phyloP scores from a whole-genome alignment of 2,797 vertebrate genomes.

The Muscicapa striata region DNA sequence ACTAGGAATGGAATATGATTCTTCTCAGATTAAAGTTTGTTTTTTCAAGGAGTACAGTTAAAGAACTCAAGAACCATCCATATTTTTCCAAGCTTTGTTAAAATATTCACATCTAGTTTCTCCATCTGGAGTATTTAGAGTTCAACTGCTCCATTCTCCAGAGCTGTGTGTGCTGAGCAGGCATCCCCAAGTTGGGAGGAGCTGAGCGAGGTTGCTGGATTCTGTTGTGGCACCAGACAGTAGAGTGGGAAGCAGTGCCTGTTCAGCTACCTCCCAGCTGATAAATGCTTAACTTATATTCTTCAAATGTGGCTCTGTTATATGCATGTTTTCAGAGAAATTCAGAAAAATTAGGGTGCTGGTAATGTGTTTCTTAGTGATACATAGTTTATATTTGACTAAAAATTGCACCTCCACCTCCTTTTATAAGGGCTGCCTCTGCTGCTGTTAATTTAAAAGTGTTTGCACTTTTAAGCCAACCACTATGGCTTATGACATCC shows the following conservation, averaged over 20 bases:
- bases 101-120: not conserved
- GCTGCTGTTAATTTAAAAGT: slow-evolving; percentile 19
- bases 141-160: not conserved
- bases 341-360: not conserved
- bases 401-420: not conserved
- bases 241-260: not conserved
- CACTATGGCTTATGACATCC: not conserved
- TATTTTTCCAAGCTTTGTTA: not conserved
- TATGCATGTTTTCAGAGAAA: not conserved
- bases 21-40: not conserved
- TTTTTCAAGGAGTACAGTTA: not conserved
- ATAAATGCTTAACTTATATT: not conserved
- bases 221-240: not conserved
- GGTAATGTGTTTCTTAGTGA: not conserved
- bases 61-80: not conserved
- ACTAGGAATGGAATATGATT: not conserved
- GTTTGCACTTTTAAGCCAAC: slow-evolving; percentile 1
- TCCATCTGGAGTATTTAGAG: not conserved
- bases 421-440: not conserved
- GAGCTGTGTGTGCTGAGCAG: not conserved
- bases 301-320: not conserved
- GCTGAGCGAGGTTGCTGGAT: not conserved
- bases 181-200: not conserved
- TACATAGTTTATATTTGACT: not conserved
- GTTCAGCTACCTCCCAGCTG: not conserved